Conservation (phyloP, 2,797 vertebrate genomes). For the Melanotaenia pygmaea region DNA sequence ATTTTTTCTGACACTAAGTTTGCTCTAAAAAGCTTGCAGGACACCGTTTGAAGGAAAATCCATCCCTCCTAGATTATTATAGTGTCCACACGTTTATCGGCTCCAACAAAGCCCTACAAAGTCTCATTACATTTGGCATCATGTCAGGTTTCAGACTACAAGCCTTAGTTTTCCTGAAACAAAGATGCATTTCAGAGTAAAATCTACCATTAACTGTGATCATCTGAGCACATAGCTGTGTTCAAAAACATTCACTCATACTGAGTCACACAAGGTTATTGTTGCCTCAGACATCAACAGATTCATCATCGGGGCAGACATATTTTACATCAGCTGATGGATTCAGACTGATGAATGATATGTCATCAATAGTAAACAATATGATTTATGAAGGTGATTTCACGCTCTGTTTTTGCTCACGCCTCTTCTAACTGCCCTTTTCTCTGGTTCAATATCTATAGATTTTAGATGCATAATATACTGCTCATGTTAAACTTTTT, state of each 20-base stretch:
- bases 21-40: slow-evolving; percentile 13
- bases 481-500: slow-evolving; percentile 29
- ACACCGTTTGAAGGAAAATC: slow-evolving; percentile 8
- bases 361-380: slow-evolving; percentile 67
- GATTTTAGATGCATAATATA: slow-evolving; percentile 41
- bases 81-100: slow-evolving; percentile 3
- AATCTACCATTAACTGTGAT: slow-evolving; percentile 16
- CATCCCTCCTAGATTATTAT: slow-evolving; percentile 15
- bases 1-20: slow-evolving; percentile 7
- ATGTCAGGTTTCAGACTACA: slow-evolving; percentile 6
- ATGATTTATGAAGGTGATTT: slow-evolving; percentile 70
- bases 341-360: slow-evolving; percentile 69
- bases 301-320: slow-evolving; percentile 65
- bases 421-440: slow-evolving; percentile 40
- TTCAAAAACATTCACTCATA: slow-evolving; percentile 46
- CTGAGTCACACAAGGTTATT: slow-evolving; percentile 65
- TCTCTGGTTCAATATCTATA: slow-evolving; percentile 38
- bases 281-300: slow-evolving; percentile 62
- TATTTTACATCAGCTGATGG: slow-evolving; percentile 63
- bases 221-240: slow-evolving; percentile 20
- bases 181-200: slow-evolving; percentile 12
- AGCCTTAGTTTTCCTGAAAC: slow-evolving; percentile 4
- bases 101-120: not conserved
- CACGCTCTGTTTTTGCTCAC: slow-evolving; percentile 39
- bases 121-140: not conserved